Evolutionary conservation across 2,113 vertebrate genomes (phyloP).

Genomic region (Nesospiza acunhae): DNA sequence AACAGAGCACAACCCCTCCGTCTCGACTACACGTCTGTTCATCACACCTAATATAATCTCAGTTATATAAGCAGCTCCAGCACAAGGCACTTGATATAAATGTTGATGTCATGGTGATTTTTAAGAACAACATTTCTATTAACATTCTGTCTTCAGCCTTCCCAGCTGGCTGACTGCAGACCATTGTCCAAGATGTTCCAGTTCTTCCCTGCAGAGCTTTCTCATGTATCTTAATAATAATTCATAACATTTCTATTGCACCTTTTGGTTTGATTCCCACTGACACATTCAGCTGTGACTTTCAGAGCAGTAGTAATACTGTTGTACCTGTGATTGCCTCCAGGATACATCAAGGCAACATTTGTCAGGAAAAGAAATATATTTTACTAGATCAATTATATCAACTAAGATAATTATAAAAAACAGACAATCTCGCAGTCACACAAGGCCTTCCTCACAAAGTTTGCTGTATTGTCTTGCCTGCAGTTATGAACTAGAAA

Average conservation of each 20-base stretch:
- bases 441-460: neutral
- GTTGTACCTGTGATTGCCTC: slow-evolving; percentile 10
- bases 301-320: neutral
- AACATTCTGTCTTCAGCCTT: slow-evolving; percentile 53
- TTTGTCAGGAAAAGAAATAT: slow-evolving; percentile 8
- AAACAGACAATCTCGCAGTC: neutral
- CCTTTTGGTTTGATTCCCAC: slow-evolving; percentile 53
- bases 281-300: slow-evolving; percentile 32
- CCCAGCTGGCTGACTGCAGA: slow-evolving; percentile 48
- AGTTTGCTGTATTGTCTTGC: neutral
- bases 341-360: neutral
- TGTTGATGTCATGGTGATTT: slow-evolving; percentile 43
- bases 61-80: slow-evolving; percentile 18
- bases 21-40: neutral
- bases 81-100: slow-evolving; percentile 37
- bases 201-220: slow-evolving; percentile 47
- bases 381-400: neutral
- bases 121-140: slow-evolving; percentile 63
- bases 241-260: slow-evolving; percentile 55
- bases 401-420: slow-evolving; percentile 16
- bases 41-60: slow-evolving; percentile 45
- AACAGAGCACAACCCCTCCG: neutral
- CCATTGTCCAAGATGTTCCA: slow-evolving; percentile 46
- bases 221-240: slow-evolving; percentile 56
- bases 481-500: slow-evolving; percentile 7